phyloP scores from a whole-genome alignment of 2,113 vertebrate species.

The rat (Rattus norvegicus) region DNA sequence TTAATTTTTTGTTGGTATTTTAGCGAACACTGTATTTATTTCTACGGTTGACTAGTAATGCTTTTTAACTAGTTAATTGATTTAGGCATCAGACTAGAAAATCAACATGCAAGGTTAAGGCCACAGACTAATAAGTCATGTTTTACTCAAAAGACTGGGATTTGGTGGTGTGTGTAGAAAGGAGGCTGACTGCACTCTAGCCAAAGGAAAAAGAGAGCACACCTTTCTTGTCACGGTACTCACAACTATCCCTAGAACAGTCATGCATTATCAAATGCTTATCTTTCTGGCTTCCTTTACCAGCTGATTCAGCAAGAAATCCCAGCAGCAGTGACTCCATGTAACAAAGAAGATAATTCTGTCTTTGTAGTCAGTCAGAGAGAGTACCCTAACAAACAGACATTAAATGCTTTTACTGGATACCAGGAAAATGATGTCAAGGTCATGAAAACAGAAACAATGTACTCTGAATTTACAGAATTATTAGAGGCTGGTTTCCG shows the following conservation, averaged over 20 bases:
- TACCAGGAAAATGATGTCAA: slow-evolving; percentile 4
- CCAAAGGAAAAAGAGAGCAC: slow-evolving; percentile 35
- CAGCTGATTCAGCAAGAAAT: slow-evolving; percentile 81
- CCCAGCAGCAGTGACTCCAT: slow-evolving; percentile 59
- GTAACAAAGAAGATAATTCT: slow-evolving; percentile 41
- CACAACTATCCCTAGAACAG: slow-evolving; percentile 53
- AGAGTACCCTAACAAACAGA: slow-evolving; percentile 13
- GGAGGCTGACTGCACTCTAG: background rate
- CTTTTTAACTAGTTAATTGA: slow-evolving; percentile 30
- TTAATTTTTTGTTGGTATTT: slow-evolving; percentile 27
- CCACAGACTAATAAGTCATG: background rate
- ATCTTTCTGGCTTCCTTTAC: slow-evolving; percentile 68
- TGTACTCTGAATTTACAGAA: slow-evolving; percentile 29
- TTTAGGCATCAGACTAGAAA: slow-evolving; percentile 54
- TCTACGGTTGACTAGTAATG: slow-evolving; percentile 4
- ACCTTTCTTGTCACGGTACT: slow-evolving; percentile 56
- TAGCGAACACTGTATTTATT: slow-evolving; percentile 34
- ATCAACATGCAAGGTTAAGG: background rate
- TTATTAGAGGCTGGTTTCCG: slow-evolving; percentile 39
- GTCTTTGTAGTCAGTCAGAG: slow-evolving; percentile 23
- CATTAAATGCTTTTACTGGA: slow-evolving; percentile 52
- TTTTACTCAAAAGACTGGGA: slow-evolving; percentile 9
- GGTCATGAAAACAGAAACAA: slow-evolving; percentile 40
- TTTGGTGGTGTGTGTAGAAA: background rate
- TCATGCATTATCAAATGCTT: slow-evolving; percentile 71